Conservation (phyloP, 2,888 invertebrate species). For the Drosophila incognita region DNA sequence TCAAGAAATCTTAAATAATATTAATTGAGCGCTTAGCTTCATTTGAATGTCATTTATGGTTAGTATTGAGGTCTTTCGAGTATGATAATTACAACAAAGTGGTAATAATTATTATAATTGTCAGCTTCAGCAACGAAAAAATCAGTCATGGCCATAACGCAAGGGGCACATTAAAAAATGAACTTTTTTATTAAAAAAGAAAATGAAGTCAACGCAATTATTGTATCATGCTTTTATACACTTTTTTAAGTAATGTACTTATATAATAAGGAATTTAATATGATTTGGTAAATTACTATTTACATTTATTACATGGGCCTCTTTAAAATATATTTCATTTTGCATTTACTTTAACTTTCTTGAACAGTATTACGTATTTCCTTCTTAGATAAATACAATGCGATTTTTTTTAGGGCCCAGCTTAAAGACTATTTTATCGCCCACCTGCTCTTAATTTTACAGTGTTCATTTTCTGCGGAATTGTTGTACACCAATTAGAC, state of each 20-base stretch:
- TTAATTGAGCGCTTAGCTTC: conserved; percentile 4
- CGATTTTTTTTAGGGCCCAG: not conserved
- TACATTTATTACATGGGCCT: not conserved
- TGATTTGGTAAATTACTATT: not conserved
- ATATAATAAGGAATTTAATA: not conserved
- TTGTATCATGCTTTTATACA: conserved; percentile 30
- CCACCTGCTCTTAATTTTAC: not conserved
- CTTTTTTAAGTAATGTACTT: conserved; percentile 4
- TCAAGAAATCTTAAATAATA: conserved; percentile 1
- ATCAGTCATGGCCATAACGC: conserved; percentile 32
- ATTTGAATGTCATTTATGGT: conserved; percentile 23
- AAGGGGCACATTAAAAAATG: conserved; percentile 11
- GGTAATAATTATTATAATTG: conserved; percentile 53
- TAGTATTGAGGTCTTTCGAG: conserved; percentile 26
- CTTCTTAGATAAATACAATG: not conserved
- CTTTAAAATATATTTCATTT: not conserved
- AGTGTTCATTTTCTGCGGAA: conserved; percentile 15
- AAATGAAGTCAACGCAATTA: conserved; percentile 33
- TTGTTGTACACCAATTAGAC: conserved; percentile 34
- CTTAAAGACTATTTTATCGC: not conserved
- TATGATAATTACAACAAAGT: conserved; percentile 34
- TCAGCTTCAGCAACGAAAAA: conserved; percentile 13
- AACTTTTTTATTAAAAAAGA: conserved; percentile 14
- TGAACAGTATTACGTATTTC: not conserved
- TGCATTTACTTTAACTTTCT: not conserved